Conservation (phyloP, 2,888 invertebrate species). For the Glomeris marginata region DNA sequence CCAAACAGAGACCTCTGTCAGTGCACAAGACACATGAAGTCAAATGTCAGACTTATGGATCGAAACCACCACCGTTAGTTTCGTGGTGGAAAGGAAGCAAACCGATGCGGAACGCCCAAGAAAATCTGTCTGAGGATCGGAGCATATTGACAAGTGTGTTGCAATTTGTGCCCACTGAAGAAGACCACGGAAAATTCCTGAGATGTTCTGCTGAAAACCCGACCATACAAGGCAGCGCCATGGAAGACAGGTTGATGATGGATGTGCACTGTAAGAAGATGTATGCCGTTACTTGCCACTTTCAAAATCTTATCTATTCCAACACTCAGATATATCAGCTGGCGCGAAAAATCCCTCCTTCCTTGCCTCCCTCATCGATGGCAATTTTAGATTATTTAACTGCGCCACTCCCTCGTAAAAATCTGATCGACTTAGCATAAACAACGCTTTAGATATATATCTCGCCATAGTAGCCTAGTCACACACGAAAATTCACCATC, state of each 20-base stretch:
- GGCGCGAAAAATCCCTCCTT: too few relatives aligned
- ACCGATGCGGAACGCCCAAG: slow-evolving; percentile 16
- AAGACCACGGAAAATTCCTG: slow-evolving; percentile 66
- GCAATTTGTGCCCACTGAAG: slow-evolving; percentile 54
- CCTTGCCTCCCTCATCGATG: too few relatives aligned
- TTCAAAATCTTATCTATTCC: too few relatives aligned
- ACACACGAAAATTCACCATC: too few relatives aligned
- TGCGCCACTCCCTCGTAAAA: too few relatives aligned
- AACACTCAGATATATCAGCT: too few relatives aligned
- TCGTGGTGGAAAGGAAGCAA: slow-evolving; percentile 21
- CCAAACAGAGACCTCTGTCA: slow-evolving; percentile 18
- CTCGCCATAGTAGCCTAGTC: too few relatives aligned
- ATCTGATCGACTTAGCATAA: too few relatives aligned
- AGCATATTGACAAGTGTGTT: slow-evolving; percentile 55
- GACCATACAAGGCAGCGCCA: slow-evolving; percentile 62
- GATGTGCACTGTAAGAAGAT: slow-evolving; percentile 62
- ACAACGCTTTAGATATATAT: too few relatives aligned
- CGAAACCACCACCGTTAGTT: slow-evolving; percentile 21
- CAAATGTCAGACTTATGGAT: slow-evolving; percentile 20
- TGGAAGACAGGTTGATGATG: slow-evolving; percentile 59
- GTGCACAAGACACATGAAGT: slow-evolving; percentile 17
- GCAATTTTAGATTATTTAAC: too few relatives aligned
- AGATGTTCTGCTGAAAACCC: slow-evolving; percentile 75
- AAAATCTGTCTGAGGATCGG: slow-evolving; percentile 20
- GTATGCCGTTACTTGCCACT: too few relatives aligned